Evolutionary conservation across 2,797 vertebrate genomes (phyloP).

Genomic region (Danio tinwini): DNA sequence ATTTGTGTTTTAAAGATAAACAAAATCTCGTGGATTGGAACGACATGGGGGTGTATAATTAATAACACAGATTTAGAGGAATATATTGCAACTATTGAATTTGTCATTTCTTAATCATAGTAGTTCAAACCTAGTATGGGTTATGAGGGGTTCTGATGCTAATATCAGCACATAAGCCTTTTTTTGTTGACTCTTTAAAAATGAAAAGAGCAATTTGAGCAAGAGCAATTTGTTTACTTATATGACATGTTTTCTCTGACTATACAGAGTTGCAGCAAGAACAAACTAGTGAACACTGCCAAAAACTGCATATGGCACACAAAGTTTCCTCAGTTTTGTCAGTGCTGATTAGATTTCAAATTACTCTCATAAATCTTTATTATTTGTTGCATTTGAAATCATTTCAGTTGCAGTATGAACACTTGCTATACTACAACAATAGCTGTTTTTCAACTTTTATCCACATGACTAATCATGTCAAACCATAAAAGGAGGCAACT

Average conservation of each 20-base stretch:
- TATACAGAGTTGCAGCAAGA: background rate
- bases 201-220: background rate
- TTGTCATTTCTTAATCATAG: no score
- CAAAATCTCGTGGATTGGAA: no score
- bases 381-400: background rate
- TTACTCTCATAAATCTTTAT: background rate
- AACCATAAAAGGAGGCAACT: conserved; percentile 6
- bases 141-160: background rate
- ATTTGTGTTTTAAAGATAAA: no score
- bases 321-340: background rate
- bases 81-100: no score
- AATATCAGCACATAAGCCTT: background rate
- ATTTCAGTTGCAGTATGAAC: background rate
- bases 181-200: background rate
- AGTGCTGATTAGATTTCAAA: background rate
- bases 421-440: background rate
- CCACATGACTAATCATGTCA: conserved; percentile 10
- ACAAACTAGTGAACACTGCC: background rate
- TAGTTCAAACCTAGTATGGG: no score
- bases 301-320: background rate
- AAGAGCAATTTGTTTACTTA: background rate
- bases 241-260: background rate
- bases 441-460: conserved; percentile 21
- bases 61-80: no score
- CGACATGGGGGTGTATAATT: no score